Percentiles rank a stretch among this genome's conserved stretches.
Conservation (phyloP, 2,888 invertebrate genomes). For the Cerastis leucographa region DNA sequence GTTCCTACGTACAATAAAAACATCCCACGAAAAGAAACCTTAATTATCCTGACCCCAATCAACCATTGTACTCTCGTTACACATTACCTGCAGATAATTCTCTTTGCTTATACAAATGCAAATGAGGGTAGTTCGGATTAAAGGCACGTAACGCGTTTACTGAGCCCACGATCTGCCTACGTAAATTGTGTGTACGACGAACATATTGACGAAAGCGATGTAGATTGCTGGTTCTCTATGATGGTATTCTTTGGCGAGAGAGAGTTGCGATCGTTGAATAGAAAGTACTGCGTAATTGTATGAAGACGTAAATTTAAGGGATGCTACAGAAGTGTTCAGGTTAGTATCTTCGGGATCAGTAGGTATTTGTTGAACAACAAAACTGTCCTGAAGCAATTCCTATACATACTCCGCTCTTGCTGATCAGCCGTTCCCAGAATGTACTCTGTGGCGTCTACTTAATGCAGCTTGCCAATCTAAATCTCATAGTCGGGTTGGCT, state of each 20-base stretch:
- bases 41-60: conserved; percentile 62
- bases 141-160: conserved; percentile 79
- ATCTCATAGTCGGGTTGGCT: not conserved
- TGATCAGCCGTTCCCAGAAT: not conserved
- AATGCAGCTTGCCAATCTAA: not conserved
- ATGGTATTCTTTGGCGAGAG: conserved; percentile 11
- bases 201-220: conserved; percentile 60
- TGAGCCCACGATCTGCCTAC: conserved; percentile 65
- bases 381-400: not conserved
- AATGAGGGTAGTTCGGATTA: conserved; percentile 75
- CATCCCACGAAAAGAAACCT: conserved; percentile 41
- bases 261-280: conserved; percentile 17
- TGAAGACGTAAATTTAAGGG: conserved; percentile 12
- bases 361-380: not conserved
- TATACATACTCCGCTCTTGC: not conserved
- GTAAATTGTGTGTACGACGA: conserved; percentile 50
- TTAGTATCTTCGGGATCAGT: not conserved
- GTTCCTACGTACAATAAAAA: conserved; percentile 17
- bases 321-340: not conserved
- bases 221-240: conserved; percentile 60
- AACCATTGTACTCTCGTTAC: conserved; percentile 68
- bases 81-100: conserved; percentile 74
- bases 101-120: conserved; percentile 70
- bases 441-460: not conserved
- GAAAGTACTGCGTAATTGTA: conserved; percentile 16